Evolutionary conservation across 2,797 vertebrate genomes (phyloP), one percentile per base, ranked within the genome.

Genomic region (Thalassophryne amazonica): DNA sequence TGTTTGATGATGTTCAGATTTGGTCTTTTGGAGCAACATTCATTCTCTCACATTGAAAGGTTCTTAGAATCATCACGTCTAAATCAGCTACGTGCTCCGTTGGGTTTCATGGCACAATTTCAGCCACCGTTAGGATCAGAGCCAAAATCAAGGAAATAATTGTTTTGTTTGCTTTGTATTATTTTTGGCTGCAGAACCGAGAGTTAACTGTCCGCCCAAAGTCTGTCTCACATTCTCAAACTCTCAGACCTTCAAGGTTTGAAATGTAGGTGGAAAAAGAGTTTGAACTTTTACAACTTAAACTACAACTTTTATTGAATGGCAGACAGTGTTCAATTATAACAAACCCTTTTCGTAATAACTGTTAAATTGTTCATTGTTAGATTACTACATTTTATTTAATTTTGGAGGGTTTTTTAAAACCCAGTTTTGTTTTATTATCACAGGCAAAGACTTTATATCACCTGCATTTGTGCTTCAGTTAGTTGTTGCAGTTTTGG

Each of bases 1-100:
- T n/a, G n/a, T n/a, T n/a, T n/a, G n/a, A n/a, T n/a, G 33, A 34
- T 4, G 46, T 48, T 65, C 65, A 50, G 58, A 60, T 73, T 34
- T 8, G 30, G 70, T 75, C 80, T 51, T 43, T 24, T 10, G 13
- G 13, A 39, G 39, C 27, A 13, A 0, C 19, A 15, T 51, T 43
- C 62, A 70, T 77, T 71, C 75, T 78, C 73, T 42, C 23, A 35
- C 54, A 11, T 42, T 12, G 5, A 13, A 19, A 7, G 2, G 16
- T 18, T 19, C 16, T 38, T 13, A 6, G 10, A 16, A 27, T 39
- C 38, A 20, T 6, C 20, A 12, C 7, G 21, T 43, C 17, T 35
- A 10, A 47, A 9, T 15, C 3, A 1, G 30, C 37, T 19, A 15
- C 18, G 20, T 17, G 60, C 33, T 20, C 18, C 18, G 63, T 30